Conservation (phyloP, 2,888 invertebrate species). For the Drosophila helvetica region DNA sequence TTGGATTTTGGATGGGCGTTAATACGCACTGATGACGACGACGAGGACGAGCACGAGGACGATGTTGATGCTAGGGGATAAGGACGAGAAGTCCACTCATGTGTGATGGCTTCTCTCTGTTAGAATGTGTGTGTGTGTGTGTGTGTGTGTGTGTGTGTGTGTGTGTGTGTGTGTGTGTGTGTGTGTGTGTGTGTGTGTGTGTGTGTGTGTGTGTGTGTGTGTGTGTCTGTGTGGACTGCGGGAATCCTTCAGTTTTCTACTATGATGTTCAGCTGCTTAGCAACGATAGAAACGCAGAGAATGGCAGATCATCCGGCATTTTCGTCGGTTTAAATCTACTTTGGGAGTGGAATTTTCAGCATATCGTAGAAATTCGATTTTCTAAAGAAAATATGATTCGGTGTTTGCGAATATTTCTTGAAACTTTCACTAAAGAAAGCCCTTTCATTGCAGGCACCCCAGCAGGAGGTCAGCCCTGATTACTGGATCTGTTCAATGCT, state of each 20-base stretch:
- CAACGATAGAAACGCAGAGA: neutral
- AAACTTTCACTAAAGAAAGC: conserved; percentile 2
- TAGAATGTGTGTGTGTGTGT: conserved; percentile 36
- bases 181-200: conserved; percentile 43
- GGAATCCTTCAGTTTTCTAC: conserved; percentile 3
- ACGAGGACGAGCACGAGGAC: neutral
- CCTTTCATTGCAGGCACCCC: no score
- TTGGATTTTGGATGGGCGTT: conserved; percentile 54
- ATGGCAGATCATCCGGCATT: no score
- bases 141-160: conserved; percentile 41
- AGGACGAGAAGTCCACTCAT: conserved; percentile 55
- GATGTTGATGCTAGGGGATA: conserved; percentile 20
- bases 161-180: conserved; percentile 33
- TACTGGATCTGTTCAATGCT: no score
- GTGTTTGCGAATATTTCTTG: no score
- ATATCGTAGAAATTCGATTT: no score
- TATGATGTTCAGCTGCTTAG: conserved; percentile 3
- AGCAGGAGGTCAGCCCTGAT: no score
- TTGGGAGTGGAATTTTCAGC: no score
- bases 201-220: conserved; percentile 41
- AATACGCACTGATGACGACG: conserved; percentile 52
- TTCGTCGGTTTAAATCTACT: no score
- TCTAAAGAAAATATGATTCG: no score
- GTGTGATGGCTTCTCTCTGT: conserved; percentile 61
- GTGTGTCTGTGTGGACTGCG: conserved; percentile 17